These are phyloP conservation scores for Acanthosoma haemorrhoidale DNA, from an alignment of 2,888 invertebrate species.

Conservation along the genomic window DNA sequence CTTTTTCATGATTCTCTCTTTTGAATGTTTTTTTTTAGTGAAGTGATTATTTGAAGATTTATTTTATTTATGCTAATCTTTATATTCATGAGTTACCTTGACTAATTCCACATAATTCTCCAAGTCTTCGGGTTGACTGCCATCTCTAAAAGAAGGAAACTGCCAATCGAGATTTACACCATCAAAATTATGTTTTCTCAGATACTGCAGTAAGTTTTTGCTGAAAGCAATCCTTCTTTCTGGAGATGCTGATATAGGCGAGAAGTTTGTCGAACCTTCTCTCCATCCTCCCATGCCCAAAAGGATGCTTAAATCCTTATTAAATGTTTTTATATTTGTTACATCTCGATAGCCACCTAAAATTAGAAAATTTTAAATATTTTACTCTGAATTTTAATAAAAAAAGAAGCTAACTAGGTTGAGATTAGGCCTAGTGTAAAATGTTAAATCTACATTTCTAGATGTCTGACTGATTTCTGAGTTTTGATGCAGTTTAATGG, in stretches of 20 bases:
- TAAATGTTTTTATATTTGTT: slow-evolving; percentile 61
- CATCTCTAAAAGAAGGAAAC: slow-evolving; percentile 80
- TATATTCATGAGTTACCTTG: slow-evolving; percentile 51
- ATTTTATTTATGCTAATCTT: too few relatives aligned
- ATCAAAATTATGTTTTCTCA: slow-evolving; percentile 71
- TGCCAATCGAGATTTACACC: slow-evolving; percentile 90
- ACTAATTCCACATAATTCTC: slow-evolving; percentile 75
- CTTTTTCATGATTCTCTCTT: too few relatives aligned
- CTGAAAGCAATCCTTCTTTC: slow-evolving; percentile 24
- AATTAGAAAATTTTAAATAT: not conserved
- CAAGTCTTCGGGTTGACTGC: slow-evolving; percentile 78
- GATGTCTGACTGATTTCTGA: too few relatives aligned
- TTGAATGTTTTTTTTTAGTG: too few relatives aligned
- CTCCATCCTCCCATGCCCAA: slow-evolving; percentile 87
- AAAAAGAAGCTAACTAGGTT: too few relatives aligned
- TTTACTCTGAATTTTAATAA: not conserved
- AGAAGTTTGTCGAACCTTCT: slow-evolving; percentile 32
- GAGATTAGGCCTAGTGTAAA: too few relatives aligned
- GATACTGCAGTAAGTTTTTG: slow-evolving; percentile 52
- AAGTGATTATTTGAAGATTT: too few relatives aligned
- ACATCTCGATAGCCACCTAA: slow-evolving; percentile 67
- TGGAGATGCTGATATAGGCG: slow-evolving; percentile 21
- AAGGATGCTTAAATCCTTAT: slow-evolving; percentile 68
- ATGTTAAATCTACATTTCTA: too few relatives aligned
- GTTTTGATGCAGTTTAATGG: too few relatives aligned